Evolutionary conservation across 2,888 invertebrate genomes (phyloP).

Genomic region (Sphaeridia pumilis): DNA sequence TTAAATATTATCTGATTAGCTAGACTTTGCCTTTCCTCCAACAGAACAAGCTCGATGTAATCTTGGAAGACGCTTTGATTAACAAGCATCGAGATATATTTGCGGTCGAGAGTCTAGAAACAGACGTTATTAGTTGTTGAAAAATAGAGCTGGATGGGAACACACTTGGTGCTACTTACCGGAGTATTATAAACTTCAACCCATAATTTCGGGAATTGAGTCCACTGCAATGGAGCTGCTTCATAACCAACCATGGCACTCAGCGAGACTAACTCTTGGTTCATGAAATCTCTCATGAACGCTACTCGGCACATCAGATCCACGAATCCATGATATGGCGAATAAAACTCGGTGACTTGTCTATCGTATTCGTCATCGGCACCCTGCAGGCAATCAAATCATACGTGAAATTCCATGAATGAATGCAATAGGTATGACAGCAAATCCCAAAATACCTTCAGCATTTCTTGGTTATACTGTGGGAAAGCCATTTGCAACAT

Average conservation of each 20-base stretch:
- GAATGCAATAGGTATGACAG: neutral
- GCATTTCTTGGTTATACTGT: slow-evolving; percentile 57
- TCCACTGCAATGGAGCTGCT: slow-evolving; percentile 73
- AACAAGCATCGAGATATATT: slow-evolving; percentile 67
- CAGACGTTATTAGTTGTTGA: neutral
- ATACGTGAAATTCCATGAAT: neutral
- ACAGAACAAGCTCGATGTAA: slow-evolving; percentile 76
- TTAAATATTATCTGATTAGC: slow-evolving; percentile 74
- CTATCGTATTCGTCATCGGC: slow-evolving; percentile 65
- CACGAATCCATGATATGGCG: slow-evolving; percentile 79
- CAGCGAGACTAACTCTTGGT: slow-evolving; percentile 70
- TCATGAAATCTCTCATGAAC: slow-evolving; percentile 73
- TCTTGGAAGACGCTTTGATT: slow-evolving; percentile 74
- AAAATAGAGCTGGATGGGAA: neutral
- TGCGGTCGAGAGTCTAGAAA: slow-evolving; percentile 59
- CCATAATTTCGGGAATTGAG: slow-evolving; percentile 85
- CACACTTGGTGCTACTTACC: slow-evolving; percentile 41
- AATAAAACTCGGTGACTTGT: slow-evolving; percentile 62
- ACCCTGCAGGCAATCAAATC: slow-evolving; percentile 44
- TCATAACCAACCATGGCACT: slow-evolving; percentile 85
- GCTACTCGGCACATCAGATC: slow-evolving; percentile 78
- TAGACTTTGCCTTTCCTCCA: slow-evolving; percentile 75
- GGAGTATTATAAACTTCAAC: slow-evolving; percentile 69
- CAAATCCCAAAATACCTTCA: slow-evolving; percentile 44
- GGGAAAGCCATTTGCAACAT: slow-evolving; percentile 79